Percentiles rank a stretch among this genome's conserved stretches.
phyloP scores from a whole-genome alignment of 2,888 invertebrate genomes.

The Rhyacophila evoluta region DNA sequence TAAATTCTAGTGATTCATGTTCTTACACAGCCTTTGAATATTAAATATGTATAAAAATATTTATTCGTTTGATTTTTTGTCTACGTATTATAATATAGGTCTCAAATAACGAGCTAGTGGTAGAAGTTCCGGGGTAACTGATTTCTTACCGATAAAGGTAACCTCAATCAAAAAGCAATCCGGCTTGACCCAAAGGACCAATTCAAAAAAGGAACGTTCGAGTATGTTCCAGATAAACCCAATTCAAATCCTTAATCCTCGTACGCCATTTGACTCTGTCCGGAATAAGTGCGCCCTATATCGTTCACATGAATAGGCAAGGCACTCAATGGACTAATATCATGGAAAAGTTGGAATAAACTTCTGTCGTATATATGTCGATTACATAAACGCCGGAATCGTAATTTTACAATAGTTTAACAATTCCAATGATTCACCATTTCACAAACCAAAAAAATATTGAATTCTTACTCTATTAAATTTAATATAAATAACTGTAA shows the following conservation, averaged over 20 bases:
- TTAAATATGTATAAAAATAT: neutral
- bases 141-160: slow-evolving; percentile 49
- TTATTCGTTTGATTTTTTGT: slow-evolving; percentile 10
- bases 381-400: too few species aligned
- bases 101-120: slow-evolving; percentile 27
- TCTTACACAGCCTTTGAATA: neutral
- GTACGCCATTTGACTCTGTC: slow-evolving; percentile 42
- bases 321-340: neutral
- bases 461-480: too few species aligned
- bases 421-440: too few species aligned
- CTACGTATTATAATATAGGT: neutral
- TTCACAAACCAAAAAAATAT: too few species aligned
- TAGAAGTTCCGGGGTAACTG: slow-evolving; percentile 40
- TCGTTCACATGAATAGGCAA: slow-evolving; percentile 10
- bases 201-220: slow-evolving; percentile 46
- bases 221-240: slow-evolving; percentile 50
- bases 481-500: too few species aligned
- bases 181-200: slow-evolving; percentile 51
- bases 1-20: neutral
- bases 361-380: neutral
- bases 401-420: too few species aligned
- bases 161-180: slow-evolving; percentile 54
- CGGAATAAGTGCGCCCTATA: slow-evolving; percentile 15
- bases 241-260: slow-evolving; percentile 52
- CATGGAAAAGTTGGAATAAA: neutral